Evolutionary conservation across 1,140 invertebrate species (phyloP), one percentile per base, ranked within the genome.

Genomic region (Tetramorium parvispinum): DNA sequence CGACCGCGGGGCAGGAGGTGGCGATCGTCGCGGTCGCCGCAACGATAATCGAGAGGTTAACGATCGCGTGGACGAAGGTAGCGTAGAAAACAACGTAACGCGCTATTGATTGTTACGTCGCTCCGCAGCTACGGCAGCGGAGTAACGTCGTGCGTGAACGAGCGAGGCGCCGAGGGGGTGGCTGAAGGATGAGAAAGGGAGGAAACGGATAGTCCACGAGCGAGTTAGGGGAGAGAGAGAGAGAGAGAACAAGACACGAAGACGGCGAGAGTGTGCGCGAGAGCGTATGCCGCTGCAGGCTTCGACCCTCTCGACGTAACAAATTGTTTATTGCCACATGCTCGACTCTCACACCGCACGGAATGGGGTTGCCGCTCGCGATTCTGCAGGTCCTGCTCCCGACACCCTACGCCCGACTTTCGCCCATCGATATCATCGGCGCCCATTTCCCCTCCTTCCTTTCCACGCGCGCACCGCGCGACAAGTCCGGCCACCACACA

Each of bases 251-350:
- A 43, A 18, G 71, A 53, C 57, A 79, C 81, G 71, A 87, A 90
- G 86, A 88, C 40, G 83, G 43, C 1, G 57, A 57, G 63, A 85
- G 70, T 86, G 70, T 43, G 43, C 40, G 57, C 43, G 78, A 86
- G 63, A 89, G 77, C 86, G 81, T 85, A 88, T 57, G 76, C 75
- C n/a, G 83, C 40, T 85, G 68, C 78, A 57, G 53, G 63, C 71
- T 40, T 70, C 86, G 86, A 90, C 89, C 89, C 89, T 90, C 73
- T 86, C 73, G 76, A 70, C 70, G 88, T 91, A 93, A 93, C 93
- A 92, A 93, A 93, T 93, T 93, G 92, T 91, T 93, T 93, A 93
- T 93, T 88, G 88, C 92, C 93, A 93, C 92, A 92, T 92, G 92
- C 91, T 92, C 88, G 70, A 86, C 86, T 93, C 92, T 92, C 92